These are phyloP conservation scores for Cryptosula pallasiana DNA, from an alignment of 2,888 invertebrate genomes.

Conservation along the genomic window DNA sequence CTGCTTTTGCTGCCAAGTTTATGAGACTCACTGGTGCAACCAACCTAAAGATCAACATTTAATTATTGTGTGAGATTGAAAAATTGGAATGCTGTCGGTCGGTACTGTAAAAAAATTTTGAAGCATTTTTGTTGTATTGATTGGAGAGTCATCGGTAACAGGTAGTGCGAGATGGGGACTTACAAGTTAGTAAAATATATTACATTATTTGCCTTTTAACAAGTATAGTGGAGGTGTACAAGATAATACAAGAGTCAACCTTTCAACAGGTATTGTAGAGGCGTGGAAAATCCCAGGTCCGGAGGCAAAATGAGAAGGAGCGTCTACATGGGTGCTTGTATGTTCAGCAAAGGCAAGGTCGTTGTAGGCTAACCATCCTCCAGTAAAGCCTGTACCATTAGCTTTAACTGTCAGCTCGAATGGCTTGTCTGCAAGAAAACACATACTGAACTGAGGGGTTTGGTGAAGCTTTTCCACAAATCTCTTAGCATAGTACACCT, in stretches of 20 bases:
- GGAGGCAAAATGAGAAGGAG: constrained; percentile 57
- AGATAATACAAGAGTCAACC: too few relatives aligned
- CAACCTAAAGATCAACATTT: constrained; percentile 43
- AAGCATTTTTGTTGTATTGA: background rate
- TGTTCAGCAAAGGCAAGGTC: constrained; percentile 60
- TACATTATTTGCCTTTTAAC: too few relatives aligned
- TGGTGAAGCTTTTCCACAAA: too few relatives aligned
- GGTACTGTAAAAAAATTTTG: too few relatives aligned
- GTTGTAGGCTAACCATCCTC: constrained; percentile 55
- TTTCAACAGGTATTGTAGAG: background rate
- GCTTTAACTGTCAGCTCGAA: constrained; percentile 2
- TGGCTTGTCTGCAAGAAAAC: background rate
- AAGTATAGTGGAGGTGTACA: background rate
- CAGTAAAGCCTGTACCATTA: background rate
- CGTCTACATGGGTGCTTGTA: constrained; percentile 64
- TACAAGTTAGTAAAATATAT: background rate
- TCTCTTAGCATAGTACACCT: too few relatives aligned
- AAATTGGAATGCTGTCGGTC: too few relatives aligned
- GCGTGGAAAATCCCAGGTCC: background rate
- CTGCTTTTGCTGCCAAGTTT: constrained; percentile 34
- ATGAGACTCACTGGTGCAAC: constrained; percentile 48
- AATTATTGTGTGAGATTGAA: too few relatives aligned
- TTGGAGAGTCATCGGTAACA: background rate
- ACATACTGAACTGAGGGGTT: too few relatives aligned
- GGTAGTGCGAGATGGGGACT: background rate